Percentiles rank a stretch among this genome's conserved stretches.
phyloP scores from a whole-genome alignment of 2,888 invertebrate genomes.

The Teleogryllus oceanicus region DNA sequence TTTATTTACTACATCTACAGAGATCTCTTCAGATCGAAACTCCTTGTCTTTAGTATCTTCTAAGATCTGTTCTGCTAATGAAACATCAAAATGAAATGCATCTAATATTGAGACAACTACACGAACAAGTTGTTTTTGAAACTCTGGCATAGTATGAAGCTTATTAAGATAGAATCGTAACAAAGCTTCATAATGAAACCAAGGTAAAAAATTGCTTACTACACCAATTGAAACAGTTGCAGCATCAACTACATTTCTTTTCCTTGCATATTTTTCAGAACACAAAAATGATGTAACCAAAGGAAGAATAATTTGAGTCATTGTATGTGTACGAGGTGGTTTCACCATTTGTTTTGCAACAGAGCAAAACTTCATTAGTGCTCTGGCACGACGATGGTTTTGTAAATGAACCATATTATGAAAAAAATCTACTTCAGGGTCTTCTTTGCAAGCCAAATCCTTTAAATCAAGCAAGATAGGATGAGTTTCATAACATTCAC shows the following conservation, averaged over 20 bases:
- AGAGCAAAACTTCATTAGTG: slow-evolving; percentile 70
- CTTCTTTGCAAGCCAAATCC: slow-evolving; percentile 63
- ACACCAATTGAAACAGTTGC: slow-evolving; percentile 77
- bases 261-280: slow-evolving; percentile 68
- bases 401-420: slow-evolving; percentile 88
- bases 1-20: neutral
- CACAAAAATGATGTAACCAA: slow-evolving; percentile 76
- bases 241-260: slow-evolving; percentile 78
- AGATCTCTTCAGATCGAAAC: neutral
- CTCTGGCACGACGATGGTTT: slow-evolving; percentile 78
- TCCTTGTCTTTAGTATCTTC: neutral
- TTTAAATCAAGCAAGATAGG: slow-evolving; percentile 68
- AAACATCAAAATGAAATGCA: slow-evolving; percentile 81
- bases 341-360: slow-evolving; percentile 60
- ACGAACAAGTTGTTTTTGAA: slow-evolving; percentile 79
- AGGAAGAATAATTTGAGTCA: slow-evolving; percentile 83
- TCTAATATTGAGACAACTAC: slow-evolving; percentile 77
- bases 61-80: neutral
- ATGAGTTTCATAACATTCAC: slow-evolving; percentile 68
- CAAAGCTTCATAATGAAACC: slow-evolving; percentile 83
- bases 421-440: slow-evolving; percentile 89
- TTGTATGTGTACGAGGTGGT: slow-evolving; percentile 61
- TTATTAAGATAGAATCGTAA: slow-evolving; percentile 76
- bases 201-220: slow-evolving; percentile 74
- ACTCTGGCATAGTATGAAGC: slow-evolving; percentile 64